A percentile compares a stretch with the other conserved stretches of the same genome.
Evolutionary conservation across 2,888 invertebrate species (phyloP).

Genomic region (Micropterix aruncella): DNA sequence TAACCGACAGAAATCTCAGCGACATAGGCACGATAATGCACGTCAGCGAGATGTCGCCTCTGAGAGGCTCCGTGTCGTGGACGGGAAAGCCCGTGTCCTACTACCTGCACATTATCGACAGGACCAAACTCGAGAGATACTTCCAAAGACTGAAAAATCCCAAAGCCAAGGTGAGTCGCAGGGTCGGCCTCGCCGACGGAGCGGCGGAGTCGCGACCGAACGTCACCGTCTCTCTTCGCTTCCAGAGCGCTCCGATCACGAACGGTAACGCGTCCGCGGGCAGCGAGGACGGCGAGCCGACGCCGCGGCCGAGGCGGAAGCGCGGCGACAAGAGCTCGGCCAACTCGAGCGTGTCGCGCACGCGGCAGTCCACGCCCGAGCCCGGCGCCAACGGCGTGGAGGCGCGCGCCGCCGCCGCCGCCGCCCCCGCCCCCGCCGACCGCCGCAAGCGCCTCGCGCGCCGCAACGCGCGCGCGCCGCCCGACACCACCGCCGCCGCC

Average conservation of each 20-base stretch:
- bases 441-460: constrained; percentile 15
- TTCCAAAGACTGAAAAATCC: constrained; percentile 90
- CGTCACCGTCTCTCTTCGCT: too few species aligned
- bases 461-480: not conserved
- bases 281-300: constrained; percentile 22
- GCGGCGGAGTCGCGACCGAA: constrained; percentile 25
- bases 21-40: constrained; percentile 99
- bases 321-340: constrained; percentile 14
- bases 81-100: constrained; percentile 98
- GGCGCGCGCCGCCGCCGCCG: too few species aligned
- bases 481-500: not conserved
- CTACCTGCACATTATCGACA: constrained; percentile 95
- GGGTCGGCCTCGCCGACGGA: constrained; percentile 35
- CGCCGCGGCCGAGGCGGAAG: constrained; percentile 27
- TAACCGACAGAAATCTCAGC: constrained; percentile 93
- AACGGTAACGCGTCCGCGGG: not conserved
- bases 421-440: constrained; percentile 26
- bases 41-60: constrained; percentile 89
- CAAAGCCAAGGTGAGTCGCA: constrained; percentile 53
- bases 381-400: constrained; percentile 28
- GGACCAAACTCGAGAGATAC: constrained; percentile 92
- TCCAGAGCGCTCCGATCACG: too few species aligned
- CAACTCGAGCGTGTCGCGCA: constrained; percentile 19
- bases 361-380: constrained; percentile 32
- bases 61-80: constrained; percentile 96